Evolutionary conservation across 2,113 vertebrate genomes (phyloP).

Genomic region (Eidolon helvum): DNA sequence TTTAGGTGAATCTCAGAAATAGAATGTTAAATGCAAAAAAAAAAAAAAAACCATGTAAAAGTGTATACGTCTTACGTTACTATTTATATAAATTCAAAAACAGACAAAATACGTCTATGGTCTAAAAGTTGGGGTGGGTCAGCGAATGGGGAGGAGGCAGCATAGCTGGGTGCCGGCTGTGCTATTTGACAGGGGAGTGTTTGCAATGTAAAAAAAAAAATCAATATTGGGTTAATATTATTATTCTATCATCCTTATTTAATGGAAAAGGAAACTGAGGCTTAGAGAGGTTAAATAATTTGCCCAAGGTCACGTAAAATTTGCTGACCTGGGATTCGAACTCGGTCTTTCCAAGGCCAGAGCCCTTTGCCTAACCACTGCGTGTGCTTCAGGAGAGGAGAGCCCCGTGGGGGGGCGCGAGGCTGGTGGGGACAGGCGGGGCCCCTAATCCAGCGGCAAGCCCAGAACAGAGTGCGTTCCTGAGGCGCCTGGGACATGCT

Average conservation of each 20-base stretch:
- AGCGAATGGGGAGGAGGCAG: rapidly evolving
- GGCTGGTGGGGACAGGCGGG: background rate
- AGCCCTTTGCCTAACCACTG: background rate
- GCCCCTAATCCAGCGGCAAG: background rate
- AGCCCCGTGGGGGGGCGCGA: background rate
- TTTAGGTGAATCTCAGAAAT: background rate
- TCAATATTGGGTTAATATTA: background rate
- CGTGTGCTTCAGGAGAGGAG: background rate
- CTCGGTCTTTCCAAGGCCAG: background rate
- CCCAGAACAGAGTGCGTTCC: background rate
- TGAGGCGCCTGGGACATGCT: background rate
- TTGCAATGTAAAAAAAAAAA: background rate
- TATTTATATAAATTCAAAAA: background rate
- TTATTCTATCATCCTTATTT: background rate
- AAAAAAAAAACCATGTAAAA: background rate
- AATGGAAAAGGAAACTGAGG: background rate
- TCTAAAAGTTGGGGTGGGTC: background rate
- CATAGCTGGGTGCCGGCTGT: rapidly evolving
- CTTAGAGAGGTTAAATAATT: background rate
- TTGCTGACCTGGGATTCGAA: background rate
- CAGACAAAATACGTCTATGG: background rate
- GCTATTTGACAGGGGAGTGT: background rate
- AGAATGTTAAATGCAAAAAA: background rate
- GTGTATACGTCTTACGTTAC: background rate
- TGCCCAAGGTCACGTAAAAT: background rate